phyloP scores from a whole-genome alignment of 2,888 invertebrate genomes.

The Hartigia nigra region DNA sequence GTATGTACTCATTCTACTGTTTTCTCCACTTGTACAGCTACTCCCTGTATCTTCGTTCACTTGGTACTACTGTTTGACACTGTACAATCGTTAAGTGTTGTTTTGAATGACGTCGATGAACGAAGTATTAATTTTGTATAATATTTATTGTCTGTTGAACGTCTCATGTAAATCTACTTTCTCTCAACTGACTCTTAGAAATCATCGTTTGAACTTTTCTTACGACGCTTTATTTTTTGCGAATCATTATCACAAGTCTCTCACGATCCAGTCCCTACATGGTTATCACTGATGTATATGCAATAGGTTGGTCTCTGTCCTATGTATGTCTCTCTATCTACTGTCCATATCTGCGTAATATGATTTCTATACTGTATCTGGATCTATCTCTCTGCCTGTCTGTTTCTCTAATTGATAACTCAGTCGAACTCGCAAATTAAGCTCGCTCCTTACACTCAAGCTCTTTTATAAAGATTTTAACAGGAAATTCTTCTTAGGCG shows the following conservation, averaged over 20 bases:
- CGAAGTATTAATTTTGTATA: neutral
- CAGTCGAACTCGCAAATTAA: neutral
- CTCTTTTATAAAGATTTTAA: neutral
- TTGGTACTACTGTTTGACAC: neutral
- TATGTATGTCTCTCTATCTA: neutral
- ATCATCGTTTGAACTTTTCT: neutral
- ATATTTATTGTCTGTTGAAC: neutral
- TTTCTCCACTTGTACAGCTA: neutral
- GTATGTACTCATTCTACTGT: neutral
- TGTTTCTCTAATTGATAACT: neutral
- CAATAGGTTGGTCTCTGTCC: neutral
- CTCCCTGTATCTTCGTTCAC: neutral
- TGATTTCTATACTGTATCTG: neutral
- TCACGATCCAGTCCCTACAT: neutral
- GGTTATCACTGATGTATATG: neutral
- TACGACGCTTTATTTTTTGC: neutral
- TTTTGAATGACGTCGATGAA: too few species aligned
- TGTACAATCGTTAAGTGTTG: neutral
- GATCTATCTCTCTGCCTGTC: constrained; percentile 9
- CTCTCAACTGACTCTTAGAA: neutral
- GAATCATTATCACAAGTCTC: neutral
- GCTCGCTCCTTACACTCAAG: neutral
- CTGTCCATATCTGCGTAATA: neutral
- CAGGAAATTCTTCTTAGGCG: neutral
- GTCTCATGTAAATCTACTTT: neutral